These are phyloP conservation scores for Clivina fossor DNA, from an alignment of 2,888 invertebrate genomes.

Conservation along the genomic window DNA sequence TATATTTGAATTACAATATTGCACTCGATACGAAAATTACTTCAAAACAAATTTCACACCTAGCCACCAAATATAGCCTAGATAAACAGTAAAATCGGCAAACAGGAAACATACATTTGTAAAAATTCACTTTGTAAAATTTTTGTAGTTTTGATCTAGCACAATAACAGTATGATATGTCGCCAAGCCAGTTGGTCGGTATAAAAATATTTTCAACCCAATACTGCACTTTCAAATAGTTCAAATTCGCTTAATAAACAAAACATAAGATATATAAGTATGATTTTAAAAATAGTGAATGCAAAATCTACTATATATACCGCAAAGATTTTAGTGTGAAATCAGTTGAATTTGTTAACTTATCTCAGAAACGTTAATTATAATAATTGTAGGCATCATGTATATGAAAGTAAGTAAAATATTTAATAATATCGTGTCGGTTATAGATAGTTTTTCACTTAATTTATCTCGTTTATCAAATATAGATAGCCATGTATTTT, in stretches of 20 bases:
- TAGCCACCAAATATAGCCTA: too few species aligned
- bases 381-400: conserved; percentile 9
- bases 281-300: conserved; percentile 6
- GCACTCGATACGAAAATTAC: too few species aligned
- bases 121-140: conserved; percentile 6
- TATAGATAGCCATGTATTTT: neutral
- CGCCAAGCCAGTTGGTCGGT: neutral
- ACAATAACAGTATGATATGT: conserved; percentile 7
- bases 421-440: neutral
- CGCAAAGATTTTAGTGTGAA: conserved; percentile 8
- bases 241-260: conserved; percentile 19
- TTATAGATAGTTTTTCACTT: neutral
- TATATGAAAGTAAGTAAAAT: conserved; percentile 18
- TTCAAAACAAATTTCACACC: too few species aligned
- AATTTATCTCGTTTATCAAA: neutral
- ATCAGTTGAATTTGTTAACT: conserved; percentile 14
- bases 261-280: conserved; percentile 14
- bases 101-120: too few species aligned
- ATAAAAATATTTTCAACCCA: neutral
- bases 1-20: too few species aligned
- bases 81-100: too few species aligned
- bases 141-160: conserved; percentile 24
- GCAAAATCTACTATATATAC: conserved; percentile 12
- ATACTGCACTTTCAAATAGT: conserved; percentile 23
- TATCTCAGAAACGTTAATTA: conserved; percentile 2